Conservation (phyloP, 2,888 invertebrate genomes). For the Drosophila paranaensis region DNA sequence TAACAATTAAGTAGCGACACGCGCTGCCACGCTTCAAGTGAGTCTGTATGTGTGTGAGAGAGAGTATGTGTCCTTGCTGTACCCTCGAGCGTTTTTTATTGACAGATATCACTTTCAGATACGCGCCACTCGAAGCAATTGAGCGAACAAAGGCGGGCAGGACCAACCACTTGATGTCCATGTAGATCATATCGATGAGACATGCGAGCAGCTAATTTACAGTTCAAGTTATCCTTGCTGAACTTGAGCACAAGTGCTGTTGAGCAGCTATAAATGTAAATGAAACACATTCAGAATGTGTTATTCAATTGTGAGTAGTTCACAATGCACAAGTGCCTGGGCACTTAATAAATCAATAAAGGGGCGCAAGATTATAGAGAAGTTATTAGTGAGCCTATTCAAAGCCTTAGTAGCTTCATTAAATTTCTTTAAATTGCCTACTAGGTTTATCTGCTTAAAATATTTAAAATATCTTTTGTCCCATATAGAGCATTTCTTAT, state of each 20-base stretch:
- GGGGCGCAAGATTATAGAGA: neutral
- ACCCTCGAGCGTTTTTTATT: constrained; percentile 50
- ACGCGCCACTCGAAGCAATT: constrained; percentile 64
- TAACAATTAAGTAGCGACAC: constrained; percentile 84
- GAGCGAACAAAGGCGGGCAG: constrained; percentile 29
- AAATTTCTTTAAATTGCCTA: neutral
- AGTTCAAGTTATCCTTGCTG: constrained; percentile 46
- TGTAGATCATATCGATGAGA: constrained; percentile 54
- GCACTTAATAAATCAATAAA: neutral
- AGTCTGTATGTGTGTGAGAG: constrained; percentile 7
- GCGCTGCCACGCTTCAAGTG: constrained; percentile 78
- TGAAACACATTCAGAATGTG: constrained; percentile 1
- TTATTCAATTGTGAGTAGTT: constrained; percentile 2
- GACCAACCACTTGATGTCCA: constrained; percentile 51
- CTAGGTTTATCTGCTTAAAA: no score
- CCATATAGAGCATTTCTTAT: no score
- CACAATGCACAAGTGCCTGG: neutral
- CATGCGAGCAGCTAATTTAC: constrained; percentile 58
- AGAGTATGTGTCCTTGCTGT: constrained; percentile 26
- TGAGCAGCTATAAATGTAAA: constrained; percentile 20
- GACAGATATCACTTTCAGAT: constrained; percentile 71
- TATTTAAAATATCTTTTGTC: no score
- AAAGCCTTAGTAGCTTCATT: neutral
- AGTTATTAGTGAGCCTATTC: neutral
- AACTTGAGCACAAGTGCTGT: constrained; percentile 53